phyloP scores from a whole-genome alignment of 2,797 vertebrate species.

The Carapus acus region DNA sequence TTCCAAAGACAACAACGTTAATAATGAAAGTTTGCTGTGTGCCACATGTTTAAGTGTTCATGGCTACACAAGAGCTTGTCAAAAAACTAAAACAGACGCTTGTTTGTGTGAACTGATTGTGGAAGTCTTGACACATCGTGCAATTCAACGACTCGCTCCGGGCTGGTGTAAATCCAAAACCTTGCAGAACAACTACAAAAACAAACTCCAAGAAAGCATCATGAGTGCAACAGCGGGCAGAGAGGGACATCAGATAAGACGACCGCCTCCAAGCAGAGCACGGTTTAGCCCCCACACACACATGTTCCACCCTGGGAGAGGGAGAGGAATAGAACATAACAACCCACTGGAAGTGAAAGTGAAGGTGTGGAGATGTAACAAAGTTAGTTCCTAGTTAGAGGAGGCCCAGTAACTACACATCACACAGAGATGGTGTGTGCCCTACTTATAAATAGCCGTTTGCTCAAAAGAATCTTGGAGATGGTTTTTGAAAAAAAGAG shows the following conservation, averaged over 20 bases:
- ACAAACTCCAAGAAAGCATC: background rate
- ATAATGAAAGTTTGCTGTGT: no score
- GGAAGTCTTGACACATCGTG: no score
- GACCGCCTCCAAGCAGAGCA: constrained; percentile 36
- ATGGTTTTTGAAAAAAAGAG: background rate
- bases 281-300: constrained; percentile 36
- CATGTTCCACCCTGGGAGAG: constrained; percentile 23
- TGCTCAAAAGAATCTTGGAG: constrained; percentile 18
- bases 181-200: constrained; percentile 19
- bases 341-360: constrained; percentile 16
- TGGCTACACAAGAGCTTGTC: no score
- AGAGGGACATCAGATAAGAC: constrained; percentile 33
- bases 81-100: no score
- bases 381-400: constrained; percentile 3
- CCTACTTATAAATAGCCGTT: no score
- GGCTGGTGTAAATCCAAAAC: constrained; percentile 29
- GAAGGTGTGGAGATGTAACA: background rate
- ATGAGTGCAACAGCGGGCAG: constrained; percentile 8
- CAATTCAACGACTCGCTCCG: constrained; percentile 6
- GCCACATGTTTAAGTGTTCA: no score
- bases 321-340: constrained; percentile 17
- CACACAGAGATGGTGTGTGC: constrained; percentile 1
- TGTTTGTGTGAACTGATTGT: no score
- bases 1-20: no score
- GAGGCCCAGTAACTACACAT: constrained; percentile 4